phyloP scores from a whole-genome alignment of 2,113 vertebrate genomes.

The Rhabdornis inornatus region DNA sequence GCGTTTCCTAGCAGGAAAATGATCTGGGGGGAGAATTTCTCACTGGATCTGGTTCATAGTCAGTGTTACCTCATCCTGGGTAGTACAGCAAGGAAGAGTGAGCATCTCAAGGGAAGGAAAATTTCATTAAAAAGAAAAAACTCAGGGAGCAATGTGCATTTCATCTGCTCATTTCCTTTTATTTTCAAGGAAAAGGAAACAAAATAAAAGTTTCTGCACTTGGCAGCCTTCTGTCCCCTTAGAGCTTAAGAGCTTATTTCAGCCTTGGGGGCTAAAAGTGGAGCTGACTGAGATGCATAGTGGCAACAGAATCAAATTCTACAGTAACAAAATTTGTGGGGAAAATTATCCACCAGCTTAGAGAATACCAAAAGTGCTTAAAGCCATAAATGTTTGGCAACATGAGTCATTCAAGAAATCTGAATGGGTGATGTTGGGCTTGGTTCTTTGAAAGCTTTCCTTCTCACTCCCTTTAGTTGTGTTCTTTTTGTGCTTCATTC shows the following conservation, averaged over 20 bases:
- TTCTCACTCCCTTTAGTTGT: neutral
- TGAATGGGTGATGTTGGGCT: neutral
- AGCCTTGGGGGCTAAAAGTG: neutral
- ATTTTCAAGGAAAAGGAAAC: neutral
- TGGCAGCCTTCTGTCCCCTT: neutral
- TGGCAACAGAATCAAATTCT: slow-evolving; percentile 6
- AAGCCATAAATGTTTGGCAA: neutral
- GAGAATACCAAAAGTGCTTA: slow-evolving; percentile 21
- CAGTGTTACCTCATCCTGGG: neutral
- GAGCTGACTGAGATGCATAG: neutral
- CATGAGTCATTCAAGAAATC: neutral
- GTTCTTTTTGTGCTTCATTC: neutral
- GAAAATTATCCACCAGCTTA: slow-evolving; percentile 1
- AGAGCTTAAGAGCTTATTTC: neutral
- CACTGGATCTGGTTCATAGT: neutral
- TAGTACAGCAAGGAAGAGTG: neutral
- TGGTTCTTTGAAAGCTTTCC: slow-evolving; percentile 3
- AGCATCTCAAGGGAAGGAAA: neutral
- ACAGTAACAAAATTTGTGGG: slow-evolving; percentile 38
- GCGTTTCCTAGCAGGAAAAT: neutral
- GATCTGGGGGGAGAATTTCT: neutral
- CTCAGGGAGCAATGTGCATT: neutral
- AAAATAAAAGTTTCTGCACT: neutral
- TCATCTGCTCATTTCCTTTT: neutral
- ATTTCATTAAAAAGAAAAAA: slow-evolving; percentile 15